Percentiles rank a stretch among this genome's conserved stretches.
Conservation (phyloP, 2,888 invertebrate genomes). For the Molanna angustata region DNA sequence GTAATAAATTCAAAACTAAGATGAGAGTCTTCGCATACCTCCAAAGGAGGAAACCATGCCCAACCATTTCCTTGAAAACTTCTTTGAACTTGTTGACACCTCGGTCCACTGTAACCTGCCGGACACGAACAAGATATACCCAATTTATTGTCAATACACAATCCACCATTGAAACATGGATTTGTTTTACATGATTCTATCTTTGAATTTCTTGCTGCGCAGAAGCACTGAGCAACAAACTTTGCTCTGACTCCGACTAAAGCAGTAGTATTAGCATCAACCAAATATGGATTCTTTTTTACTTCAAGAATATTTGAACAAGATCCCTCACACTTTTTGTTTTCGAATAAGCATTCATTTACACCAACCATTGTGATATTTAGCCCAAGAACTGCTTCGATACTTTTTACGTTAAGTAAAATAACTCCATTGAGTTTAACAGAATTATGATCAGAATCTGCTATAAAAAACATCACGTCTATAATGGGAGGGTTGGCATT, state of each 20-base stretch:
- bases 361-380: conserved; percentile 98
- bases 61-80: conserved; percentile 94
- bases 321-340: conserved; percentile 92
- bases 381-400: conserved; percentile 88
- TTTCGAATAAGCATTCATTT: conserved; percentile 92
- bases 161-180: conserved; percentile 94
- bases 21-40: conserved; percentile 95
- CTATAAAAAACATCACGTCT: conserved; percentile 24
- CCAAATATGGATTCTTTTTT: conserved; percentile 87
- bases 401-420: conserved; percentile 88
- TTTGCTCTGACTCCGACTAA: conserved; percentile 94
- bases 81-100: conserved; percentile 95
- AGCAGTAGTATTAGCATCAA: conserved; percentile 97
- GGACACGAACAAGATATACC: conserved; percentile 90
- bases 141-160: conserved; percentile 88
- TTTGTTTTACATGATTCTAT: conserved; percentile 85
- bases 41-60: conserved; percentile 97
- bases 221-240: conserved; percentile 90
- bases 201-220: conserved; percentile 87
- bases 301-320: conserved; percentile 93
- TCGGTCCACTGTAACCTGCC: conserved; percentile 88
- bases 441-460: conserved; percentile 76
- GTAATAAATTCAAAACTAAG: conserved; percentile 95
- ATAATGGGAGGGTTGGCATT: conserved; percentile 12
- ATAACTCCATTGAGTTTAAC: conserved; percentile 93